Conservation (phyloP, 2,797 vertebrate genomes). For the Carapus acus region DNA sequence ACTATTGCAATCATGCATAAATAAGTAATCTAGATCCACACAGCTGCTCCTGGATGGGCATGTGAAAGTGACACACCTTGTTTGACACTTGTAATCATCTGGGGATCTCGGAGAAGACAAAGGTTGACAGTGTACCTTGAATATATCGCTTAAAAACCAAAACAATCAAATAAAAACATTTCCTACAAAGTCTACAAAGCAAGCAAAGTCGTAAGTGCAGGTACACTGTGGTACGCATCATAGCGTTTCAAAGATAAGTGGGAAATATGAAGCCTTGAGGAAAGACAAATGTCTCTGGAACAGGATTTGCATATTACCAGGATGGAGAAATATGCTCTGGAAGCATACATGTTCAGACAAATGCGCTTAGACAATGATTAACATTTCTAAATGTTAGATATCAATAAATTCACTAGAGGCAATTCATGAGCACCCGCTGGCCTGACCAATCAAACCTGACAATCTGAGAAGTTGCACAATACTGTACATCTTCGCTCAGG, state of each 20-base stretch:
- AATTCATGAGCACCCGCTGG: not conserved
- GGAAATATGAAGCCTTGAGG: conserved; percentile 30
- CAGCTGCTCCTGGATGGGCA: conserved; percentile 79
- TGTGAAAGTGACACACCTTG: conserved; percentile 82
- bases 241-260: conserved; percentile 18
- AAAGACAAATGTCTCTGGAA: conserved; percentile 47
- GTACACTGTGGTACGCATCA: conserved; percentile 55
- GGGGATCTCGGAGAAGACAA: conserved; percentile 76
- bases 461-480: conserved; percentile 13
- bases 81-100: conserved; percentile 81
- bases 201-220: too few species aligned
- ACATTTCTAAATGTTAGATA: conserved; percentile 4
- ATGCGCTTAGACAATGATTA: conserved; percentile 5
- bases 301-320: conserved; percentile 33
- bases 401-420: not conserved
- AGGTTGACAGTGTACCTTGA: conserved; percentile 66
- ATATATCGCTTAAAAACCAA: conserved; percentile 58
- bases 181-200: too few species aligned
- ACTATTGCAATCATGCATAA: conserved; percentile 29
- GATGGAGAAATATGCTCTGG: conserved; percentile 21
- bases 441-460: conserved; percentile 11
- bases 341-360: conserved; percentile 12
- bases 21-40: conserved; percentile 46
- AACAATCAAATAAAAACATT: conserved; percentile 52
- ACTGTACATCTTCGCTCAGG: conserved; percentile 5